Evolutionary conservation across 2,797 vertebrate genomes (phyloP), one percentile per base, ranked within the genome.

Genomic region (Sebastes flavidus): DNA sequence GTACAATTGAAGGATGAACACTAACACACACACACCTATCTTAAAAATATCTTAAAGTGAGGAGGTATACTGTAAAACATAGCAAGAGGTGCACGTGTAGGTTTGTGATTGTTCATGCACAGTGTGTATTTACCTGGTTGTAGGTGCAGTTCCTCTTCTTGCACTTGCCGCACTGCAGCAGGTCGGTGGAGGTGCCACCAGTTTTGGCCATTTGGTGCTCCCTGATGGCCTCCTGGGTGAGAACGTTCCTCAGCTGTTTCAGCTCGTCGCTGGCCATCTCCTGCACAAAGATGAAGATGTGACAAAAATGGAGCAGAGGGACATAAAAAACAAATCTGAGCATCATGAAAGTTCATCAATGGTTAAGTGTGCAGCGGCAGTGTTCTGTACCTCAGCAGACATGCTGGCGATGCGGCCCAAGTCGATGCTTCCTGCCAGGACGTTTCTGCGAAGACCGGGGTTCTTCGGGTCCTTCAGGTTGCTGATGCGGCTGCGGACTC

Each of bases 171-270:
- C 99, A 99, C 94, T 98, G 97, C 93, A 99, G 96, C 91, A 99
- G 95, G 95, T 98, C 97, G 0, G 98, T 99, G 82, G 95, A 85
- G 11, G 99, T 99, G 70, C 98, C 99, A 0, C 97, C 95, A 0
- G 98, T 99, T 95, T 99, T 99, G 90, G 98, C 98, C 99, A 99
- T 98, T 94, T 99, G 99, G 91, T 99, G 98, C 86, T 99, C 99
- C 25, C 98, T 95, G 75, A 99, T 99, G 84, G 99, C 98, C 91
- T 99, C 99, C 91, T 98, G 97, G 59, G 99, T 99, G 94, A 99
- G 95, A 88, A 96, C 96, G 0, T 96, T 98, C 88, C 99, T 95
- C 92, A 99, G 87, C 88, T 98, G 93, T 93, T 97, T 98, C 91
- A 99, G 95, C 91, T 99, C 98, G 1, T 99, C 97, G 0, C 99